A percentile compares a stretch with the other conserved stretches of the same genome.
These are phyloP conservation scores for Lutraria rhynchaena DNA, from an alignment of 1,140 invertebrate genomes.

Conservation along the genomic window DNA sequence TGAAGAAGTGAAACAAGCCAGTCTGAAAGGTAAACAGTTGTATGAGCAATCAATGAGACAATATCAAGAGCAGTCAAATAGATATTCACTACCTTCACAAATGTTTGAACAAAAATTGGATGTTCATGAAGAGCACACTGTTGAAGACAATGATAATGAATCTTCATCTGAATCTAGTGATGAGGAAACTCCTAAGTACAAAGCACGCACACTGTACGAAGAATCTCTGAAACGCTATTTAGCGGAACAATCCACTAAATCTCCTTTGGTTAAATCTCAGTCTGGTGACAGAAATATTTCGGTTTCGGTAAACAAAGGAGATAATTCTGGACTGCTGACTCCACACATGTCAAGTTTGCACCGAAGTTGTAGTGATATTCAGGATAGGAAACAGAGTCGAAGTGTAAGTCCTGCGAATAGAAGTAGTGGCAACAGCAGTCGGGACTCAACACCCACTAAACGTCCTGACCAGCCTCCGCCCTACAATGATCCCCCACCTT, in stretches of 20 bases:
- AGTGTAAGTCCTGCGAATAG: neutral
- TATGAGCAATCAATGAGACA: conserved; percentile 54
- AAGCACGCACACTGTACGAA: conserved; percentile 49
- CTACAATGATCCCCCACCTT: conserved; percentile 54
- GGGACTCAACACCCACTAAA: conserved; percentile 30
- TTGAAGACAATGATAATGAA: neutral
- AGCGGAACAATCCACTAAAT: conserved; percentile 45
- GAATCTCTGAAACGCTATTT: conserved; percentile 49
- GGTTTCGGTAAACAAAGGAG: conserved; percentile 54
- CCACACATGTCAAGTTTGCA: neutral
- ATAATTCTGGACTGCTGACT: neutral
- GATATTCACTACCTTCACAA: conserved; percentile 28
- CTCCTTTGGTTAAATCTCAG: conserved; percentile 46
- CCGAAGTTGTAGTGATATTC: conserved; percentile 34
- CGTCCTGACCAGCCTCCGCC: conserved; percentile 52
- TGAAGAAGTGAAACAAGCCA: conserved; percentile 35
- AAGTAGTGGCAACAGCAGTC: conserved; percentile 8
- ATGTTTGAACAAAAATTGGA: conserved; percentile 40
- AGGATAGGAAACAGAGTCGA: neutral
- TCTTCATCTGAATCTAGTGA: conserved; percentile 7
- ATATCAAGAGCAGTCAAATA: conserved; percentile 47
- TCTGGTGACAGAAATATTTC: conserved; percentile 38
- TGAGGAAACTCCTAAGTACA: conserved; percentile 36
- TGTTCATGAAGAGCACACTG: conserved; percentile 7
- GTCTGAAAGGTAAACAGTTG: conserved; percentile 43